Conservation (phyloP, 2,888 invertebrate genomes). For the Atethmia centrago region DNA sequence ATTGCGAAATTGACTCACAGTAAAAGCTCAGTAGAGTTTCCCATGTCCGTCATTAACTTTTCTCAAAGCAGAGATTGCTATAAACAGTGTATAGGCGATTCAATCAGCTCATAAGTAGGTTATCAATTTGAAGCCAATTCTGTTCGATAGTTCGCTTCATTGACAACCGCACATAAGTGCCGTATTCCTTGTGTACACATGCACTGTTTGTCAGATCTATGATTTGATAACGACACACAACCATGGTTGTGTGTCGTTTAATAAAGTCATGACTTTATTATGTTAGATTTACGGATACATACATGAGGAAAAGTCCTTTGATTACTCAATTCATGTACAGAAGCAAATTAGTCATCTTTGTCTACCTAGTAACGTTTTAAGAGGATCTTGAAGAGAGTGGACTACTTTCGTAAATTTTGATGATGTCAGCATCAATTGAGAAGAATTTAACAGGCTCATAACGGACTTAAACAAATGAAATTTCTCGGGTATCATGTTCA, state of each 20-base stretch:
- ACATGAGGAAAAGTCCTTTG: slow-evolving; percentile 47
- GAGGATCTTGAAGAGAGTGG: slow-evolving; percentile 27
- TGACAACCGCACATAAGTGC: slow-evolving; percentile 54
- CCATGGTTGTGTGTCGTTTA: too few relatives aligned
- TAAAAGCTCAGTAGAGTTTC: neutral
- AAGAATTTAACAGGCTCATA: slow-evolving; percentile 36
- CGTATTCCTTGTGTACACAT: slow-evolving; percentile 35
- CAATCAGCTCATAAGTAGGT: slow-evolving; percentile 68
- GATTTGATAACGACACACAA: slow-evolving; percentile 51
- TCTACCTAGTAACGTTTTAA: slow-evolving; percentile 6
- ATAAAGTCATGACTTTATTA: slow-evolving; percentile 54
- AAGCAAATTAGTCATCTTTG: slow-evolving; percentile 13
- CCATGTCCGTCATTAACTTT: neutral
- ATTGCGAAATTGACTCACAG: neutral
- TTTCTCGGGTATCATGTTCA: slow-evolving; percentile 29
- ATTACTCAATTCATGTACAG: slow-evolving; percentile 11
- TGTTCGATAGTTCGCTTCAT: slow-evolving; percentile 65
- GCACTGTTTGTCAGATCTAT: slow-evolving; percentile 45
- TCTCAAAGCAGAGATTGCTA: slow-evolving; percentile 15
- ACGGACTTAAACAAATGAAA: slow-evolving; percentile 19
- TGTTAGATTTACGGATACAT: slow-evolving; percentile 30
- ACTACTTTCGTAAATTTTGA: slow-evolving; percentile 40
- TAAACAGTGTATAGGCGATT: slow-evolving; percentile 39
- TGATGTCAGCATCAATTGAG: slow-evolving; percentile 47
- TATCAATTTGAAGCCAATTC: slow-evolving; percentile 70